Conservation (phyloP, 2,797 vertebrate species). For the Tauraco hartlaubi region DNA sequence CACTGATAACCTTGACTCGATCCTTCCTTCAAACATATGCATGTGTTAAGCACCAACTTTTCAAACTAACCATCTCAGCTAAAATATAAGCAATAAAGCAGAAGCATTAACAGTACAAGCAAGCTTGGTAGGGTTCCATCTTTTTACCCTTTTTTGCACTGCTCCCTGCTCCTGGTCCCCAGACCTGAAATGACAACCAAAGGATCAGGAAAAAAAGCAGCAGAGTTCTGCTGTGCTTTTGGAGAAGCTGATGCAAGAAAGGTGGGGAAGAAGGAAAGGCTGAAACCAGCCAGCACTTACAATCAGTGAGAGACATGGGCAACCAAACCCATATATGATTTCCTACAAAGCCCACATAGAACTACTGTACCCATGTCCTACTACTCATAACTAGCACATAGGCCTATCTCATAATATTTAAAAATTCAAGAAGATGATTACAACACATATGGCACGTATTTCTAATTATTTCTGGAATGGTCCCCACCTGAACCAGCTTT, state of each 20-base stretch:
- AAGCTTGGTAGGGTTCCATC: neutral
- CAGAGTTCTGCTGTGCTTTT: neutral
- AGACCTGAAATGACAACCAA: neutral
- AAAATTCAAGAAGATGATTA: neutral
- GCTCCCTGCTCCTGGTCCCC: neutral
- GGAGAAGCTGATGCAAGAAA: neutral
- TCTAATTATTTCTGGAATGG: neutral
- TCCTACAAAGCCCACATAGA: neutral
- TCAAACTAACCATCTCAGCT: neutral
- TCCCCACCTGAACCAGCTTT: neutral
- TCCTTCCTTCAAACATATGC: neutral
- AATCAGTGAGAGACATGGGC: neutral
- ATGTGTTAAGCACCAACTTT: neutral
- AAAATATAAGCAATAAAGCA: neutral
- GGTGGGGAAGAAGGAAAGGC: neutral
- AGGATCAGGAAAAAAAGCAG: neutral
- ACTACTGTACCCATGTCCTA: neutral
- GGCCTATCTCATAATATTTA: neutral
- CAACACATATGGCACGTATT: neutral
- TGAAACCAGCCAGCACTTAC: accelerated
- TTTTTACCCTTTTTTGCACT: neutral
- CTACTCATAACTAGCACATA: neutral
- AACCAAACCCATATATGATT: neutral
- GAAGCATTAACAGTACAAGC: neutral
- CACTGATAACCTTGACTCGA: neutral